Evolutionary conservation across 2,113 vertebrate genomes (phyloP).

Genomic region (Pterocles burchelli): DNA sequence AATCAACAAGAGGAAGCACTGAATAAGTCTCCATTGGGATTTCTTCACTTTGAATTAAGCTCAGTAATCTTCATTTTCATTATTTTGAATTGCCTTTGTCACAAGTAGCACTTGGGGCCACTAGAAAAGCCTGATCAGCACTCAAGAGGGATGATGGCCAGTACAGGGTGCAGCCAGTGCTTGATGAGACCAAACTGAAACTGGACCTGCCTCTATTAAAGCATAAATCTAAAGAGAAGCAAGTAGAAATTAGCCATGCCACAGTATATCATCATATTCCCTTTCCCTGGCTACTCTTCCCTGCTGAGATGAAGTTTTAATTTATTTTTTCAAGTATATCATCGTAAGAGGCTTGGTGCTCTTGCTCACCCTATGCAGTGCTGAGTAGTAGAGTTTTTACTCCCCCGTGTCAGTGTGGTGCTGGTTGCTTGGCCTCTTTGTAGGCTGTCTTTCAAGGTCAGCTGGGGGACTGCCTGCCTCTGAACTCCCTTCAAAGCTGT

Average conservation of each 20-base stretch:
- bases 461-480: neutral
- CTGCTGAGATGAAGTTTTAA: neutral
- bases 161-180: neutral
- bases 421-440: neutral
- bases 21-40: neutral
- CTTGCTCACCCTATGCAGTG: neutral
- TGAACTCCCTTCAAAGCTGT: neutral
- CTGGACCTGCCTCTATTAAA: neutral
- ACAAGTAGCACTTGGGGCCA: neutral
- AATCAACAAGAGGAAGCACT: neutral
- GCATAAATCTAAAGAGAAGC: neutral
- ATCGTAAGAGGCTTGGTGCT: neutral
- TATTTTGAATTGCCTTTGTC: neutral
- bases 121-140: neutral
- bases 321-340: neutral
- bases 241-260: neutral
- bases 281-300: neutral
- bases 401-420: neutral
- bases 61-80: neutral
- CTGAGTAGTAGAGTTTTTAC: neutral
- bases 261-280: neutral
- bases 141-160: neutral
- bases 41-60: conserved; percentile 12
- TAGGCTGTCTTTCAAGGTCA: neutral
- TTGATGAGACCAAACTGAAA: neutral